Percentiles rank a stretch among this genome's conserved stretches.
Conservation (phyloP, 2,113 vertebrate genomes). For the Pelvicachromis taeniatus region DNA sequence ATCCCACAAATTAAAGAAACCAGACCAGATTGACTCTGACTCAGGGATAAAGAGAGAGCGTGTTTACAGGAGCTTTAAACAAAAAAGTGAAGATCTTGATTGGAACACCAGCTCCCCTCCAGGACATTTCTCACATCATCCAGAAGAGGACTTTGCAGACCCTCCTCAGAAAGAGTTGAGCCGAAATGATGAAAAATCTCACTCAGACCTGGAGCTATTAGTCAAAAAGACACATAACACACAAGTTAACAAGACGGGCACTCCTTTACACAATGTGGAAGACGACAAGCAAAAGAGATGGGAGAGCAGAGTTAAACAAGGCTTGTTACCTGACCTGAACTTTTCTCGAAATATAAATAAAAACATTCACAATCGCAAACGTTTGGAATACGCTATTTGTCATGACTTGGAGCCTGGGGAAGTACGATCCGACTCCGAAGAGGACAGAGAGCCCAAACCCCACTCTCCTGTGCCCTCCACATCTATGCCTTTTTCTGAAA, state of each 20-base stretch:
- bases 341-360: constrained; percentile 84
- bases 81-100: constrained; percentile 90
- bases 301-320: constrained; percentile 85
- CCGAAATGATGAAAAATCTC: constrained; percentile 83
- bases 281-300: constrained; percentile 85
- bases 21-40: constrained; percentile 86
- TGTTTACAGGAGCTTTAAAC: constrained; percentile 90
- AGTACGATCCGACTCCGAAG: constrained; percentile 93
- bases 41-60: constrained; percentile 85
- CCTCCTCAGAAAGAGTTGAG: constrained; percentile 83
- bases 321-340: constrained; percentile 81
- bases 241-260: constrained; percentile 83
- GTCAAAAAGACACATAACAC: constrained; percentile 79
- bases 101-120: constrained; percentile 82
- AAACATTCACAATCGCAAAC: constrained; percentile 84
- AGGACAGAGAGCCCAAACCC: constrained; percentile 85
- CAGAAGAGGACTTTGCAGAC: constrained; percentile 78
- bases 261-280: constrained; percentile 76
- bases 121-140: constrained; percentile 76
- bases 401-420: constrained; percentile 96
- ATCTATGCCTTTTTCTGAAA: constrained; percentile 85
- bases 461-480: constrained; percentile 85
- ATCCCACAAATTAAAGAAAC: constrained; percentile 89
- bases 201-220: constrained; percentile 79
- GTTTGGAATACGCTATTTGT: constrained; percentile 73